Evolutionary conservation across 2,113 vertebrate species (phyloP), one percentile per base, ranked within the genome.

Genomic region (Uria aalge): DNA sequence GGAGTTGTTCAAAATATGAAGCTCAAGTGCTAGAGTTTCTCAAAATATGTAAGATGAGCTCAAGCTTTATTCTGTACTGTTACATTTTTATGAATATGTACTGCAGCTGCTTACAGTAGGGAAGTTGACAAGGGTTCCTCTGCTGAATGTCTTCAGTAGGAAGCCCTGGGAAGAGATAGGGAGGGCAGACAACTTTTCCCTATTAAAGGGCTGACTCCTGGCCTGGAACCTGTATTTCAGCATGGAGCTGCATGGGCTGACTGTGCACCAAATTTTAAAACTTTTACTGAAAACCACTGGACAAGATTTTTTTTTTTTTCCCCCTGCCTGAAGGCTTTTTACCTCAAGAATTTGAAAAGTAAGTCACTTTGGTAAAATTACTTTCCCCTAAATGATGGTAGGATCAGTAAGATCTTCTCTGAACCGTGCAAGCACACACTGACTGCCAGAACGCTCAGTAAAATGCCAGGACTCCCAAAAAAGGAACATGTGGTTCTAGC

Each of bases 61-160:
- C 27, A 78, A 62, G 50, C 17, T n/a, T 32, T 12, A 7, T 63
- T 68, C 27, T 74, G 40, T 15, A 36, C 3, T 29, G 4, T 15
- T 72, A 38, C 3, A 12, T 14, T 29, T 30, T 23, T 8, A 11
- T 5, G 1, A 94, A 45, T 74, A 41, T 0, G 1, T 26, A 24
- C 9, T 52, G 13, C 16, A 45, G 23, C 17, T 80, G 6, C 40
- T 81, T 56, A 34, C 11, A 56, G 9, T 10, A 59, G 19, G 38
- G 60, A 83, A 86, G 26, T 15, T 74, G 40, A n/a, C 26, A 59
- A 47, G 11, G 11, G 6, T 11, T 83, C n/a, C 15, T 67, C 29
- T 74, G 40, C 41, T 69, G 36, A 72, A 60, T 43, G 12, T 11
- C 9, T 73, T 83, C 67, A 32, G 43, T 5, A 47, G 48, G 36